A percentile compares a stretch with the other conserved stretches of the same genome.
These are phyloP conservation scores for Perizoma flavofasciatum DNA, from an alignment of 2,888 invertebrate species.

Conservation along the genomic window DNA sequence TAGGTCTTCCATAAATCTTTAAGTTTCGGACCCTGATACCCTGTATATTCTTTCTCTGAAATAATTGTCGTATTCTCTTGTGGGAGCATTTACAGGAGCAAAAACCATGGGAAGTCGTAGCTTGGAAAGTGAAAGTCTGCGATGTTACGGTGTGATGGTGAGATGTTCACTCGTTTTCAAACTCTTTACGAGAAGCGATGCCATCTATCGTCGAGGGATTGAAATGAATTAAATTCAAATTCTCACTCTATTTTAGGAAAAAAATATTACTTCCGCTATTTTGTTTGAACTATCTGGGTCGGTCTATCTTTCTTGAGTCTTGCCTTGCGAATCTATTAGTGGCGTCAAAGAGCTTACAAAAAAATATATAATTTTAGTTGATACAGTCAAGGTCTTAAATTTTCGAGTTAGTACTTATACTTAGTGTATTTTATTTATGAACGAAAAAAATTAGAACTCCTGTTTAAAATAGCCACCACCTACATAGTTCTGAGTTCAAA, in stretches of 20 bases:
- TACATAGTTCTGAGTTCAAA: too few species aligned
- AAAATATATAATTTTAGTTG: too few species aligned
- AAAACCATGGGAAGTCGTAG: constrained; percentile 36
- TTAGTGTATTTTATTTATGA: too few species aligned
- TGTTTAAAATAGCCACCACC: too few species aligned
- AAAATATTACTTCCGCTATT: constrained; percentile 11
- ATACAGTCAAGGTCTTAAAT: too few species aligned
- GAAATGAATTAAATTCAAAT: constrained; percentile 14
- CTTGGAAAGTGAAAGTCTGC: constrained; percentile 36
- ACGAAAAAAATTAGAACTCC: too few species aligned
- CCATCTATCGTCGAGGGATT: constrained; percentile 8
- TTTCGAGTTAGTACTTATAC: too few species aligned
- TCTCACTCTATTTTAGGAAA: constrained; percentile 1
- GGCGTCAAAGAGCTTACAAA: background rate
- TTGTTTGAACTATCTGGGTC: constrained; percentile 2
- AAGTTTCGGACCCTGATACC: background rate
- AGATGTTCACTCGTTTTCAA: constrained; percentile 23
- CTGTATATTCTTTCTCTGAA: constrained; percentile 18
- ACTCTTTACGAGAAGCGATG: constrained; percentile 3
- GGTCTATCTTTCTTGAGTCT: background rate
- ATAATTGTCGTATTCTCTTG: constrained; percentile 34
- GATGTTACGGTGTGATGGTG: constrained; percentile 21
- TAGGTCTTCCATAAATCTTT: too few species aligned
- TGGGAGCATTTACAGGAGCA: constrained; percentile 30
- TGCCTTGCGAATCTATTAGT: constrained; percentile 1